Evolutionary conservation across 2,888 invertebrate genomes (phyloP).

Genomic region (Archips xylosteana): DNA sequence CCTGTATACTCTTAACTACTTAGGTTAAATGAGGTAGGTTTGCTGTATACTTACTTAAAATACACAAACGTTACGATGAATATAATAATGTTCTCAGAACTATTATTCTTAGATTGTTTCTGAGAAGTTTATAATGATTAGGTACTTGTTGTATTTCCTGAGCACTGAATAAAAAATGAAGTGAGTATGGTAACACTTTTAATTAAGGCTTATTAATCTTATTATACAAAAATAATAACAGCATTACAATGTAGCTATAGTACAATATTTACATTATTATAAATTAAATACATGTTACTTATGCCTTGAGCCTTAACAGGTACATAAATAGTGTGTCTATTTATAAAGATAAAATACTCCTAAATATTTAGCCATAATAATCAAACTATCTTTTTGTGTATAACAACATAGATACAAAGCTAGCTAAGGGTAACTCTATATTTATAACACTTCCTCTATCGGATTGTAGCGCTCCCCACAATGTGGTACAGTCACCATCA

Average conservation of each 20-base stretch:
- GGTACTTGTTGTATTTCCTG: background rate
- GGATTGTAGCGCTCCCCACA: no score
- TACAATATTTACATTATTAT: slow-evolving; percentile 18
- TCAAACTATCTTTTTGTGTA: no score
- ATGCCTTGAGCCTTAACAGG: slow-evolving; percentile 1
- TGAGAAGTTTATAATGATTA: background rate
- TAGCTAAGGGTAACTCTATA: no score
- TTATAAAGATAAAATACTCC: background rate
- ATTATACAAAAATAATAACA: slow-evolving; percentile 4
- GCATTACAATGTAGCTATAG: background rate
- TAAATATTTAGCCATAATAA: no score
- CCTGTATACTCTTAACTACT: no score
- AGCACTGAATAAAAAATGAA: slow-evolving; percentile 3
- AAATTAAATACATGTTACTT: background rate
- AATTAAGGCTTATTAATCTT: background rate
- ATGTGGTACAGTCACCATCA: no score
- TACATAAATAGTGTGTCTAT: slow-evolving; percentile 12
- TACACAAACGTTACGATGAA: no score
- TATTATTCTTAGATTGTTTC: background rate
- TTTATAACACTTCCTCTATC: no score
- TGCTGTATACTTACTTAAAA: no score
- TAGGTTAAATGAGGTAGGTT: no score
- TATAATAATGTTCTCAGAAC: no score
- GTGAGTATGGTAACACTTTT: slow-evolving; percentile 20
- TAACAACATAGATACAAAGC: no score